These are phyloP conservation scores for Opisthocomus hoazin DNA, from an alignment of 2,113 vertebrate species.

Conservation along the genomic window DNA sequence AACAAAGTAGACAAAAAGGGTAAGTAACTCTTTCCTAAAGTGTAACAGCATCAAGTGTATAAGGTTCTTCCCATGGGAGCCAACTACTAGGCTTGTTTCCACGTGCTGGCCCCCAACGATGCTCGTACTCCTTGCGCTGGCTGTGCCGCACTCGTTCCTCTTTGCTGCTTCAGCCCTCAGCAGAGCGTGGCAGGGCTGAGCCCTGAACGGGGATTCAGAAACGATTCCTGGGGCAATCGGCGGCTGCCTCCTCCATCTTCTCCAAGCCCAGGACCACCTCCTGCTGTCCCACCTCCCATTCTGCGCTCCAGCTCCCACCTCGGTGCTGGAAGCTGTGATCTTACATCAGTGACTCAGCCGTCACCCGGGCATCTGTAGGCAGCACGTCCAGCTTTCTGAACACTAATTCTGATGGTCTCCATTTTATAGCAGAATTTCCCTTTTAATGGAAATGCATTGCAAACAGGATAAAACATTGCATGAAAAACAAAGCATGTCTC, in stretches of 20 bases:
- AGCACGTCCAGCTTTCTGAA: background rate
- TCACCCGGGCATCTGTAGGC: background rate
- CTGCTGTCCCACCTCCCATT: background rate
- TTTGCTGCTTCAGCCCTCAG: background rate
- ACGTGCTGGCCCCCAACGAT: fast-evolving
- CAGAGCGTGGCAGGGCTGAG: background rate
- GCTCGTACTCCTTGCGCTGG: background rate
- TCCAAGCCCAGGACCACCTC: background rate
- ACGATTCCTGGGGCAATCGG: background rate
- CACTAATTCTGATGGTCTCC: background rate
- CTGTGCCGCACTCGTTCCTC: background rate
- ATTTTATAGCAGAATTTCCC: background rate
- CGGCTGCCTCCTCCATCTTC: background rate
- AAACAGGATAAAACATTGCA: background rate
- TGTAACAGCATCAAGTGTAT: background rate
- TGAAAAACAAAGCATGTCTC: background rate
- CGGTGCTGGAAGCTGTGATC: background rate
- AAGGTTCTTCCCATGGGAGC: background rate
- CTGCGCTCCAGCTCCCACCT: background rate
- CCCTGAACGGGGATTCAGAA: fast-evolving
- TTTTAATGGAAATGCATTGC: background rate
- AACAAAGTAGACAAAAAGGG: background rate
- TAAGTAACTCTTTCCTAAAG: background rate
- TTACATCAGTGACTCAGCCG: fast-evolving
- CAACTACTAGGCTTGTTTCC: background rate